Evolutionary conservation across 2,888 invertebrate genomes (phyloP).

Genomic region (Alsophila aescularia): DNA sequence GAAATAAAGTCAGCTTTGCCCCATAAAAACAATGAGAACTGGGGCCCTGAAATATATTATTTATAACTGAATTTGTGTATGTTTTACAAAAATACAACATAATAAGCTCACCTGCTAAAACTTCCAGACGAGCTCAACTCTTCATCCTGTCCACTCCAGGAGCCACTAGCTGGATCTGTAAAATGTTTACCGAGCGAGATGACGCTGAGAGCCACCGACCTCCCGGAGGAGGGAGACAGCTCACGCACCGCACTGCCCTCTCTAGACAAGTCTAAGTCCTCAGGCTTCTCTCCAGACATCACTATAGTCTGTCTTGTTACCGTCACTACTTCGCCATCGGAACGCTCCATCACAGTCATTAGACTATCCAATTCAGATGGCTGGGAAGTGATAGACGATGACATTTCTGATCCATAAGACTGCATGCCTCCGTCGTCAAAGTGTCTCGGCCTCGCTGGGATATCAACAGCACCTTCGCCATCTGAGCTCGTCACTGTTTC

Average conservation of each 20-base stretch:
- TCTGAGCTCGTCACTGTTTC: conserved; percentile 73
- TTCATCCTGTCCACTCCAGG: conserved; percentile 82
- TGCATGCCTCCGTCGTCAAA: conserved; percentile 66
- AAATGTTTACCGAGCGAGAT: conserved; percentile 79
- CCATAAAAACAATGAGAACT: no score
- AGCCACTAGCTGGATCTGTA: conserved; percentile 84
- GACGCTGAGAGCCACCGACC: conserved; percentile 78
- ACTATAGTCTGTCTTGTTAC: conserved; percentile 67
- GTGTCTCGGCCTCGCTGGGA: conserved; percentile 65
- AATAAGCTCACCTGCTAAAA: conserved; percentile 70
- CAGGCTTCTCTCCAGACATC: conserved; percentile 69
- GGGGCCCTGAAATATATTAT: no score
- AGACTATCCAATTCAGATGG: conserved; percentile 80
- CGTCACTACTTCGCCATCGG: conserved; percentile 78
- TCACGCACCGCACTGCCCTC: conserved; percentile 75
- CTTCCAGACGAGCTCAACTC: conserved; percentile 82
- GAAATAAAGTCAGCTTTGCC: no score
- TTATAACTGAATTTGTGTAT: no score
- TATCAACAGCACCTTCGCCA: conserved; percentile 76
- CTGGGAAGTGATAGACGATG: conserved; percentile 79
- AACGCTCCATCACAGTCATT: conserved; percentile 76
- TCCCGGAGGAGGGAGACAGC: conserved; percentile 81
- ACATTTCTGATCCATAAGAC: conserved; percentile 81
- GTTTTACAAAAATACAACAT: no score
- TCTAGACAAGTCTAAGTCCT: conserved; percentile 74